A percentile compares a stretch with the other conserved stretches of the same genome.
These are phyloP conservation scores for Pseudoatta argentina DNA, from an alignment of 1,140 invertebrate species.

Conservation along the genomic window DNA sequence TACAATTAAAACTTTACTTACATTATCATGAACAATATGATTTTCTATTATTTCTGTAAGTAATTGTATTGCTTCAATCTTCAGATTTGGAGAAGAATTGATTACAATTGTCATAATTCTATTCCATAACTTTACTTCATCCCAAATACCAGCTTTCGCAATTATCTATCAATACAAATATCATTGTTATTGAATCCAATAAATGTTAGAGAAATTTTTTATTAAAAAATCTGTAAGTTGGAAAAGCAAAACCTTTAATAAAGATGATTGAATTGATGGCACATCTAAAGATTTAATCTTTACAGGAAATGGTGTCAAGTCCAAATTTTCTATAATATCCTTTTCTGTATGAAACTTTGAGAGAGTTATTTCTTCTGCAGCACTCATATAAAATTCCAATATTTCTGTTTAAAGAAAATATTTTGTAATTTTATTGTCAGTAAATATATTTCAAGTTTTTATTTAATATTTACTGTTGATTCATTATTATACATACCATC, in stretches of 20 bases:
- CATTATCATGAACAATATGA: conserved; percentile 62
- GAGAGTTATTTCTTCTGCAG: conserved; percentile 66
- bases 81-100: conserved; percentile 74
- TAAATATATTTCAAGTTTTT: not conserved
- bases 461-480: conserved; percentile 14
- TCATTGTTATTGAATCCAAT: conserved; percentile 24
- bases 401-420: conserved; percentile 70
- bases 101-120: conserved; percentile 73
- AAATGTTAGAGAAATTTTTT: conserved; percentile 5
- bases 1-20: conserved; percentile 44
- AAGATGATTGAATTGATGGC: conserved; percentile 73
- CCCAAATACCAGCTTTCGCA: conserved; percentile 77
- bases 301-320: conserved; percentile 77
- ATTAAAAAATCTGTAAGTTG: conserved; percentile 40
- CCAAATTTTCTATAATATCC: conserved; percentile 76
- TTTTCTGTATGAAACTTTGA: conserved; percentile 74
- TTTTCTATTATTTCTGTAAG: conserved; percentile 75
- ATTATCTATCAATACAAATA: conserved; percentile 77
- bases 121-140: conserved; percentile 70
- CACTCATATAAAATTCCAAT: conserved; percentile 64
- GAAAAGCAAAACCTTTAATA: conserved; percentile 76
- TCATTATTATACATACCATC: conserved; percentile 71
- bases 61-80: conserved; percentile 76
- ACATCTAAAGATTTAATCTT: conserved; percentile 71
- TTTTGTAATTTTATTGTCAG: conserved; percentile 5